Conservation (phyloP, 1,140 invertebrate genomes). For the Trichonephila clavipes region DNA sequence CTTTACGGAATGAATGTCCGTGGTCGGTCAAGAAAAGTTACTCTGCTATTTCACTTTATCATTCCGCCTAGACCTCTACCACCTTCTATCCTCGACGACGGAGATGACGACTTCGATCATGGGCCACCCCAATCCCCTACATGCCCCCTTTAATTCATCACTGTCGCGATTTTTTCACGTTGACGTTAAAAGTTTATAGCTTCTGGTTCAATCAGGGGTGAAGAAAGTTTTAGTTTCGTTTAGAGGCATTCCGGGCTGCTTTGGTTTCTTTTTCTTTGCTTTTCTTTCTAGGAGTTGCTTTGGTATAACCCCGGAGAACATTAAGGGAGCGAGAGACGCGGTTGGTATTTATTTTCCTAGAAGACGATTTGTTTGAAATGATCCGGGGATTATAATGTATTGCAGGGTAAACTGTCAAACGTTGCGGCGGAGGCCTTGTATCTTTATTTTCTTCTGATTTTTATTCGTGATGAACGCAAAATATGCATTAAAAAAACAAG, state of each 20-base stretch:
- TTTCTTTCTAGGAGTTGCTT: neutral
- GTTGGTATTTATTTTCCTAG: neutral
- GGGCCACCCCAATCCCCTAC: neutral
- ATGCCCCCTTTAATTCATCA: slow-evolving; percentile 54
- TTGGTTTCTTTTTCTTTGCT: neutral
- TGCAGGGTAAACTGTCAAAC: no score
- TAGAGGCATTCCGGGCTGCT: neutral
- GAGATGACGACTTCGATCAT: slow-evolving; percentile 57
- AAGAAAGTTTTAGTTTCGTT: slow-evolving; percentile 38
- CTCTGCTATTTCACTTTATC: slow-evolving; percentile 66
- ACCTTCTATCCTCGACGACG: neutral
- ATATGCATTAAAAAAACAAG: no score
- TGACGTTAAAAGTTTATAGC: slow-evolving; percentile 49
- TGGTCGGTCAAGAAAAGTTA: slow-evolving; percentile 70
- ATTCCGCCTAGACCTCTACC: neutral
- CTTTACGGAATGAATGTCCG: slow-evolving; percentile 67
- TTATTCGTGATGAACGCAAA: no score
- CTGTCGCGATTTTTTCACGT: slow-evolving; percentile 40
- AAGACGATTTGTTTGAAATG: slow-evolving; percentile 4
- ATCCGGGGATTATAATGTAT: neutral
- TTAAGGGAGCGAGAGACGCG: neutral
- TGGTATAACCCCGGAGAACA: neutral
- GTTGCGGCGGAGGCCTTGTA: no score
- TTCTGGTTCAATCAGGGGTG: slow-evolving; percentile 39
- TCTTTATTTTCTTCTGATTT: no score